Evolutionary conservation across 2,888 invertebrate genomes (phyloP), one percentile per base, ranked within the genome.

Genomic region (Ormyrus nitidulus): DNA sequence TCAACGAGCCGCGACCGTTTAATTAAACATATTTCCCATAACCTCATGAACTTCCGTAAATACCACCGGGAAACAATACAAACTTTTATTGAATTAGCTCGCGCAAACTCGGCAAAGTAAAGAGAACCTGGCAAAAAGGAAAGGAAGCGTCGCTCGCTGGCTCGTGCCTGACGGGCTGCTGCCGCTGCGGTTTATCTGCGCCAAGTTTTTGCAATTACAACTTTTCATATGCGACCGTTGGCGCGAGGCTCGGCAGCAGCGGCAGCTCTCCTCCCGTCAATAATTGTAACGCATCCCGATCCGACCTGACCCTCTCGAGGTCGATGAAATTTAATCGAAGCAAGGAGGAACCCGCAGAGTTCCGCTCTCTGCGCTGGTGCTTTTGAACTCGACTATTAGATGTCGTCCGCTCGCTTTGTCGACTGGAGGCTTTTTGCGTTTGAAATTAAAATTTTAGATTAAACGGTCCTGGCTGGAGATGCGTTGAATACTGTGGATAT

Each of bases 271-370:
- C 56, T 58, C 46, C 13, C 51, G 66, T 59, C 75, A 61, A 59
- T 68, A 48, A 73, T 64, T 53, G 62, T 73, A 64, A 73, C 72
- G 64, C 54, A 58, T 70, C 58, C 48, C 49, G 58, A 6, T 49
- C 44, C 54, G 44, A 53, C 19, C 65, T 49, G 48, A 13, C 70
- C 44, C 49, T 34, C 34, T 34, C 34, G 77, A 77, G 77, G 64
- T 64, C 62, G 56, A 65, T 77, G 71, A 71, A 77, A 77, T 71
- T 77, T 71, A 77, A 71, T 64, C 77, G 70, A 71, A 70, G 54
- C 54, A 53, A 72, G 62, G 72, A 73, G 48, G 34, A 34, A 34
- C 64, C 71, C 59, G 62, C 62, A 64, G 64, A 73, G 73, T 64
- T 44, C 44, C 62, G n/a, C 19, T 1, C 65, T 19, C 65, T 19